These are phyloP conservation scores for Rhingia rostrata DNA, from an alignment of 2,888 invertebrate species.

Conservation along the genomic window DNA sequence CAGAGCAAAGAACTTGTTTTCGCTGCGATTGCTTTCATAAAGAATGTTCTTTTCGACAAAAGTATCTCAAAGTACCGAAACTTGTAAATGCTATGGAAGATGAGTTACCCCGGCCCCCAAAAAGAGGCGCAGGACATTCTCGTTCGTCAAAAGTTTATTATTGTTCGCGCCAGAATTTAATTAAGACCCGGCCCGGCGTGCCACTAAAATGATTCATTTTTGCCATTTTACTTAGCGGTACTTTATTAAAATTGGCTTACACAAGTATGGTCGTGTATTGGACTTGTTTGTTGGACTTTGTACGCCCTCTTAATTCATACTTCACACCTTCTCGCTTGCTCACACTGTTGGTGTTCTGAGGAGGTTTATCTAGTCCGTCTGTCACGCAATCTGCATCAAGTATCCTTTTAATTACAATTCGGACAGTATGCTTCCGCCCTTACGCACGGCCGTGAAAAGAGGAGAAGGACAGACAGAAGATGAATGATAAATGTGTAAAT, in stretches of 20 bases:
- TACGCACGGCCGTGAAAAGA: conserved; percentile 45
- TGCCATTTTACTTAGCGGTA: neutral
- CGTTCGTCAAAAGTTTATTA: conserved; percentile 26
- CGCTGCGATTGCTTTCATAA: conserved; percentile 17
- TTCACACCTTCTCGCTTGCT: conserved; percentile 54
- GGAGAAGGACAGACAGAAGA: conserved; percentile 32
- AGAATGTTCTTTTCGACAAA: conserved; percentile 50
- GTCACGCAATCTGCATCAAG: conserved; percentile 63
- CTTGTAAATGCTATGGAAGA: conserved; percentile 2
- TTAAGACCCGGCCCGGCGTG: conserved; percentile 55
- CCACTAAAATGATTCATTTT: conserved; percentile 43
- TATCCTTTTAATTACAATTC: conserved; percentile 69
- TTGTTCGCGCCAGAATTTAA: conserved; percentile 57
- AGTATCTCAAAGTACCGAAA: conserved; percentile 39
- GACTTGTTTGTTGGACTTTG: conserved; percentile 35
- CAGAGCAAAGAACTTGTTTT: conserved; percentile 58
- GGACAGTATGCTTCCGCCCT: conserved; percentile 56
- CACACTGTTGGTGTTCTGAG: neutral
- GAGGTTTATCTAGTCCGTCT: conserved; percentile 59
- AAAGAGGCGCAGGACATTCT: conserved; percentile 39
- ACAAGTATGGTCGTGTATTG: neutral
- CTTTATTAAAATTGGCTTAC: conserved; percentile 44
- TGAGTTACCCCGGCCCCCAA: neutral
- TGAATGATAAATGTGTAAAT: conserved; percentile 71
- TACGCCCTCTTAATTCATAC: conserved; percentile 67